Base-by-base conservation (phyloP, 2,113 vertebrate genomes). In the Alces alces region DNA sequence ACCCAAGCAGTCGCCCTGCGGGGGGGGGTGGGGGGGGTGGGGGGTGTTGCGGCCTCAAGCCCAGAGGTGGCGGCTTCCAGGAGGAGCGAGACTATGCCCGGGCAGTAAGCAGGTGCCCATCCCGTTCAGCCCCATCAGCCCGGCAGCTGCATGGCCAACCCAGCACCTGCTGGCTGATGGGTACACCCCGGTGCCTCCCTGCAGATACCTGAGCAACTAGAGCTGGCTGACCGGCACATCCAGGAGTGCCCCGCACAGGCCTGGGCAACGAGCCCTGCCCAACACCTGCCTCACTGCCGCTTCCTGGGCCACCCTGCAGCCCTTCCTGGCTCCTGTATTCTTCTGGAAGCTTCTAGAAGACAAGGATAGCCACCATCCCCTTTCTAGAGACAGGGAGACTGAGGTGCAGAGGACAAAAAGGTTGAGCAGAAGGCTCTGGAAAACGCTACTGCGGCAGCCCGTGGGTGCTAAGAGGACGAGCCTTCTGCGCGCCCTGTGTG, bases 91-190 rank as follows among this genome's bases (percentile, higher is more conserved):
- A 15, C 45, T 45, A 1, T 12, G 33, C 33, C 25, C 1, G 12
- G 8, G 57, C 0, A 2, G 79, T 70, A 28, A 58, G 80, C 50
- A 27, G 30, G 10, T 4, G n/a, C 30, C 3, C 61, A 23, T 5
- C 5, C 47, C 11, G n/a, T 3, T 30, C 1, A 5, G 21, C 43
- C 16, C 2, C 28, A 14, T 30, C 43, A 79, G 39, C 16, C 45
- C 1, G 0, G 2, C 9, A 2, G 36, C 36, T 3, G 21, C 33
- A 11, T 7, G 6, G 83, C 66, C 3, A 30, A 39, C 50, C 8
- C 23, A 15, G n/a, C n/a, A 36, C 55, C 39, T 21, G 55, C 6
- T 19, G 6, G n/a, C 9, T 36, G 19, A 28, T 0, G 14, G 10
- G 1, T 2, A 54, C 14, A 28, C 12, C 36, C 14, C 1, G 21